Conservation (phyloP, 2,888 invertebrate species). For the Phyllotreta cruciferae region DNA sequence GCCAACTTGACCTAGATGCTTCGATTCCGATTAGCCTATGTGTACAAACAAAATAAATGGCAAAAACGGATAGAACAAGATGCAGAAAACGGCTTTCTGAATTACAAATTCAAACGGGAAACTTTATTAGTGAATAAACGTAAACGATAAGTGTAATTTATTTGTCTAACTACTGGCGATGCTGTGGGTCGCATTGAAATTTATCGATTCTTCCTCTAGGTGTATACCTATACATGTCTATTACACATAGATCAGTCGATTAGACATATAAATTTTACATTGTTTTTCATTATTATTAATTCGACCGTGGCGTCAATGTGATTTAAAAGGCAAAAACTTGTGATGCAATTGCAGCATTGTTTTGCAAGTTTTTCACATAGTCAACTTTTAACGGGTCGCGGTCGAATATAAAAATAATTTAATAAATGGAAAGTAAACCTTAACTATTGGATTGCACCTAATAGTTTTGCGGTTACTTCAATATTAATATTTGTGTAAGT, state of each 20-base stretch:
- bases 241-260: neutral
- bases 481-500: no score
- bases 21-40: slow-evolving; percentile 6
- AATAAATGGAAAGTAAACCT: no score
- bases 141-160: slow-evolving; percentile 3
- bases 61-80: slow-evolving; percentile 1
- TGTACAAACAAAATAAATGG: slow-evolving; percentile 10
- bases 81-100: slow-evolving; percentile 6
- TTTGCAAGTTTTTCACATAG: no score
- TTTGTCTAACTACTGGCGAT: neutral
- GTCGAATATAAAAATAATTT: no score
- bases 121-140: neutral
- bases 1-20: slow-evolving; percentile 10
- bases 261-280: no score
- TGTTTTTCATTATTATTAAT: no score
- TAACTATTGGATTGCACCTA: no score
- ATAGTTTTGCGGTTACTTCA: no score
- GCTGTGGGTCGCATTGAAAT: neutral
- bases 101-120: slow-evolving; percentile 5
- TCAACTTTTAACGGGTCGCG: no score
- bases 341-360: no score
- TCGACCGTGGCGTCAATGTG: no score
- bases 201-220: neutral
- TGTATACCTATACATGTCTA: neutral
- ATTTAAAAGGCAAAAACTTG: no score